These are phyloP conservation scores for Mythimna impura DNA, from an alignment of 2,888 invertebrate species.

Conservation along the genomic window DNA sequence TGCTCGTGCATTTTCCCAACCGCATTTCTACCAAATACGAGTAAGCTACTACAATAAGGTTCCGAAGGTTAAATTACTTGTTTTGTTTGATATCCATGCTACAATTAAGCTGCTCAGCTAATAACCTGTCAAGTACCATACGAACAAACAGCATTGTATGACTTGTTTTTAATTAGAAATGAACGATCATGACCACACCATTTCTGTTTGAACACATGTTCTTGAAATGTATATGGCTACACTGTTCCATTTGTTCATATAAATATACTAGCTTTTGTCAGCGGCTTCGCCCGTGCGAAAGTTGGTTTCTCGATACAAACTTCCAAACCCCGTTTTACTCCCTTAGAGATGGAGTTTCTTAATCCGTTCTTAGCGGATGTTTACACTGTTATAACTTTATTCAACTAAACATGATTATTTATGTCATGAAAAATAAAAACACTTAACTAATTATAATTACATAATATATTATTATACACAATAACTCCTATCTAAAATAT, in stretches of 20 bases:
- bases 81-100: background rate
- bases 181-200: background rate
- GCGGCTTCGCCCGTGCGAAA: too few species aligned
- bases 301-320: too few species aligned
- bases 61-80: background rate
- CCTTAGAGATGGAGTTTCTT: too few species aligned
- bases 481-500: too few species aligned
- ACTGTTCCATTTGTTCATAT: background rate
- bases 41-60: background rate
- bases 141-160: background rate
- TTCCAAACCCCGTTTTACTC: too few species aligned
- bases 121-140: background rate
- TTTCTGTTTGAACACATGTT: background rate
- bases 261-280: too few species aligned
- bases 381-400: too few species aligned
- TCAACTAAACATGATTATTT: too few species aligned
- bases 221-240: background rate
- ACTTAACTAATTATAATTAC: too few species aligned
- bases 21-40: background rate
- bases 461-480: too few species aligned
- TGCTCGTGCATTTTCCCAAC: background rate
- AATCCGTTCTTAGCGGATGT: too few species aligned
- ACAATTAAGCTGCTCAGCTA: background rate
- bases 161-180: constrained; percentile 5
- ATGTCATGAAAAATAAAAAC: too few species aligned